Evolutionary conservation across 2,113 vertebrate species (phyloP), one percentile per base, ranked within the genome.

Genomic region (Sander lucioperca): DNA sequence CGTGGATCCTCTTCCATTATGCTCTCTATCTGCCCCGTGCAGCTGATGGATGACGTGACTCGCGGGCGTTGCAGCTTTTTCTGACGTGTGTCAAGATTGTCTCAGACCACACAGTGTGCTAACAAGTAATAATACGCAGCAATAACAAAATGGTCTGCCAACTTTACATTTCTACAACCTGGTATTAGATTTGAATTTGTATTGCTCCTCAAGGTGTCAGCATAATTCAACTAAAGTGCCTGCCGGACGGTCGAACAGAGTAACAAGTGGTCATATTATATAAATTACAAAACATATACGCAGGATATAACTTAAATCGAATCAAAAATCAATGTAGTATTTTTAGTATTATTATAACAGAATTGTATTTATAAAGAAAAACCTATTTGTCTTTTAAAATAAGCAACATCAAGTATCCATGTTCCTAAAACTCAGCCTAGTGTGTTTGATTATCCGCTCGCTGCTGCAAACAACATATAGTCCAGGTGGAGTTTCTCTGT

Each of bases 1-100:
- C 53, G n/a, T 59, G 39, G 78, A 64, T 86, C 68, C 50, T 85
- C 67, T 63, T 76, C 63, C 78, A 77, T 87, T 84, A 58, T 57
- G 54, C 23, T 63, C 51, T 36, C 62, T 62, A 33, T 57, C 76
- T 69, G 50, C 43, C 36, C 6, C 1, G 13, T 58, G 25, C 3
- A 77, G 63, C 27, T 50, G 33, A 58, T 39, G 65, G 65, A 50
- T 56, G 33, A 14, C 5, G 9, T 33, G 25, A 66, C 25, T 73
- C 7, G 19, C 18, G 8, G 8, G 5, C 4, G 1, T 43, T 83
- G 56, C 12, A 45, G 61, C 53, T 5, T 16, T 11, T 69, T 15
- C 9, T 19, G 30, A 67, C 50, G 51, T 36, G 53, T 58, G 62
- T 30, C 4, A 13, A 30, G 6, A 53, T 19, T 12, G 0, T 57